Evolutionary conservation across 2,113 vertebrate genomes (phyloP).

Genomic region (Antechinus flavipes): DNA sequence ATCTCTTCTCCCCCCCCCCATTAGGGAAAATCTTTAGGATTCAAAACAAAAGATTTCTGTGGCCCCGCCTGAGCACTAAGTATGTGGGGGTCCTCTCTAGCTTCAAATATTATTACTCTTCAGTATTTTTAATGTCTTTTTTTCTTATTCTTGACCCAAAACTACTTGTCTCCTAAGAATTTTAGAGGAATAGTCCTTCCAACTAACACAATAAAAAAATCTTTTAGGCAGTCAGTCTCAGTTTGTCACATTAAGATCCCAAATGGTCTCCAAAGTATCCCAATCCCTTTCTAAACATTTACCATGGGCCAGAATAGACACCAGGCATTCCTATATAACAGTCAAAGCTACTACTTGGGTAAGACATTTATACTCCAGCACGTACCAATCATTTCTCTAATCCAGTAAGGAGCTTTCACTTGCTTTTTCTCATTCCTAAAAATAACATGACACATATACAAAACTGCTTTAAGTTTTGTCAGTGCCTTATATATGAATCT

Average conservation of each 20-base stretch:
- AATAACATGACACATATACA: not conserved
- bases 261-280: not conserved
- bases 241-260: not conserved
- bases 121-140: not conserved
- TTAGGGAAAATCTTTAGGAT: slow-evolving; percentile 32
- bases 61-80: slow-evolving; percentile 9
- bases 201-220: slow-evolving; percentile 38
- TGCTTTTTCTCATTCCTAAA: slow-evolving; percentile 26
- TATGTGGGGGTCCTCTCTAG: not conserved
- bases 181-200: slow-evolving; percentile 24
- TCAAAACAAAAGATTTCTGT: slow-evolving; percentile 17
- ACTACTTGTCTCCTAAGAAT: not conserved
- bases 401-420: slow-evolving; percentile 27
- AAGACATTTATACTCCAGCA: not conserved
- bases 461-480: not conserved
- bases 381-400: slow-evolving; percentile 22
- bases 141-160: slow-evolving; percentile 35
- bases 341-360: not conserved
- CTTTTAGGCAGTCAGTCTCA: slow-evolving; percentile 16
- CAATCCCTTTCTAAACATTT: slow-evolving; percentile 28
- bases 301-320: not conserved
- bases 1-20: not conserved
- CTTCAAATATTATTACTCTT: slow-evolving; percentile 53
- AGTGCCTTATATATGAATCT: not conserved
- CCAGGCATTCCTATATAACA: not conserved